Evolutionary conservation across 2,888 invertebrate species (phyloP), one percentile per base, ranked within the genome.

Genomic region (Tenthredo notha): DNA sequence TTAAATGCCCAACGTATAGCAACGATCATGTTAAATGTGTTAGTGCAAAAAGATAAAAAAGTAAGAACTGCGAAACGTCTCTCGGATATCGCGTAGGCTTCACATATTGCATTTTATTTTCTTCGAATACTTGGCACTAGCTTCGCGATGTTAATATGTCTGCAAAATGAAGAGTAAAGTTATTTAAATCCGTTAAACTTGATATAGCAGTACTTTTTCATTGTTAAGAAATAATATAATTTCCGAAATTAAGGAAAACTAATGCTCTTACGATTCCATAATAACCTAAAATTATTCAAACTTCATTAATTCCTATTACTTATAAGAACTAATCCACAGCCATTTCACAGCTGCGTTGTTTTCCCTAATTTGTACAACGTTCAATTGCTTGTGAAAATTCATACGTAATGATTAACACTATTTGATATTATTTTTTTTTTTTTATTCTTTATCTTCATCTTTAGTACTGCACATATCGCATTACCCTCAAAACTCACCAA

Each of bases 91-190:
- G 80, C 80, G 80, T 80, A 21, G 72, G 77, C 47, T n/a, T 77
- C 77, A 18, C 80, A 80, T 61, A 61, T 80, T 40, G 80, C 80
- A 80, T 80, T 80, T 61, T 61, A 61, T 80, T 58, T 80, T 25
- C 10, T 80, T 80, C 80, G 61, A 80, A 80, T 50, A 80, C 80
- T 80, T 80, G 80, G 80, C 80, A 80, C 80, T 61, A 21, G 61
- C n/a, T 58, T 61, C 58, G 33, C 78, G 15, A 75, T 47, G 58
- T 78, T 21, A 21, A 47, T 77, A 50, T 15, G 18, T 80, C 6
- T 80, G 40, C 61, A 61, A 80, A 61, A 80, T 61, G 50, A 61
- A 61, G 40, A 80, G 80, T 58, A 29, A 29, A 40, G 80, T 40
- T 37, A 80, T 80, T 80, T 80, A 61, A 80, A 80, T 40, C 61